Conservation (phyloP, 2,888 invertebrate species). For the Helicoverpa assulta region DNA sequence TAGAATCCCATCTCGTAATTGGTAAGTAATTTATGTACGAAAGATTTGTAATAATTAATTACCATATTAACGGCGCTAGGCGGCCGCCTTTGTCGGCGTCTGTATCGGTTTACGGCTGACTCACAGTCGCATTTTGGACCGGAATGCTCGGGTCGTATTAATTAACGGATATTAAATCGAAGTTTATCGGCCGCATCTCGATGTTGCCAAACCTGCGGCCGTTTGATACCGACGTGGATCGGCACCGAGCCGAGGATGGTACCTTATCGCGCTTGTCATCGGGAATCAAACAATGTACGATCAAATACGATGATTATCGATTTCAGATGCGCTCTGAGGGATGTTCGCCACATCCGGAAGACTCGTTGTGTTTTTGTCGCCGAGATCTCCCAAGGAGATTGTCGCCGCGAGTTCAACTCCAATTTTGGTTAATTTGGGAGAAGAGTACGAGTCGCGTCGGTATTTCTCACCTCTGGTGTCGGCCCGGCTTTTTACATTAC, state of each 20-base stretch:
- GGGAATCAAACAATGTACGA: constrained; percentile 87
- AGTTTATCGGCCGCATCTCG: constrained; percentile 88
- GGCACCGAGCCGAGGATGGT: constrained; percentile 77
- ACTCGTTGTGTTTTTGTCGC: constrained; percentile 58
- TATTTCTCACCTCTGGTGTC: constrained; percentile 88
- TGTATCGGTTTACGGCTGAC: constrained; percentile 84
- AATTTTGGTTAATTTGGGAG: constrained; percentile 79
- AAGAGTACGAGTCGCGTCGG: constrained; percentile 77
- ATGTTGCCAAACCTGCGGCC: constrained; percentile 88
- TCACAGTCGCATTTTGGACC: constrained; percentile 86
- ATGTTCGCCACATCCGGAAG: constrained; percentile 72
- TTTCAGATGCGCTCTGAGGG: constrained; percentile 72
- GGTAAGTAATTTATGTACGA: constrained; percentile 82
- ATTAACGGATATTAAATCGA: constrained; percentile 90
- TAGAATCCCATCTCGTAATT: constrained; percentile 76
- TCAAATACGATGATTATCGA: constrained; percentile 85
- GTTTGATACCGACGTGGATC: constrained; percentile 74
- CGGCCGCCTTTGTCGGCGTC: constrained; percentile 86
- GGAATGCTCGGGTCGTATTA: constrained; percentile 88
- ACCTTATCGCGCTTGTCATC: constrained; percentile 88
- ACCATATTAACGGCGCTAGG: constrained; percentile 88
- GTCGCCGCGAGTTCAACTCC: constrained; percentile 71
- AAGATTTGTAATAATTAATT: constrained; percentile 89
- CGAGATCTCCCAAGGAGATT: constrained; percentile 70
- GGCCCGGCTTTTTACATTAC: constrained; percentile 82